Percentiles rank a stretch among this genome's conserved stretches.
Conservation (phyloP, 2,113 vertebrate species). For the Chlorodrepanis virens region DNA sequence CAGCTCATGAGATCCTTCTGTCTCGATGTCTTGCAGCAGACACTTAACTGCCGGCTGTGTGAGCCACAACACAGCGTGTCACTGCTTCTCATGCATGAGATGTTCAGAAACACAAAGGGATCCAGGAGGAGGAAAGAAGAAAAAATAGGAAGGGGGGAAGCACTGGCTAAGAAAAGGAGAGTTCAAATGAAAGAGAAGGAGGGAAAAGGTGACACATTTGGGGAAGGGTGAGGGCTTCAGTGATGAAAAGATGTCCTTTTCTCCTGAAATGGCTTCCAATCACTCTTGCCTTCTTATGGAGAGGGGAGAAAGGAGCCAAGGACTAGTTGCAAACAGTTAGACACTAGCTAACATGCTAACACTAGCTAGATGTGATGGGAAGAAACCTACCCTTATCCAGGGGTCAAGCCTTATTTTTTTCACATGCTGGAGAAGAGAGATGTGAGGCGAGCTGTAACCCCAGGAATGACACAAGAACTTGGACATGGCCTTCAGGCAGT, state of each 20-base stretch:
- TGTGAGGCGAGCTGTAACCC: background rate
- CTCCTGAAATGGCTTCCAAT: background rate
- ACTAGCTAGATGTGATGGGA: background rate
- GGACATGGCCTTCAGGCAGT: background rate
- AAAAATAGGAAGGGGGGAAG: background rate
- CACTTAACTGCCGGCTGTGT: conserved; percentile 27
- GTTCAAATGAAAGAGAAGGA: background rate
- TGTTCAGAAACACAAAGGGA: background rate
- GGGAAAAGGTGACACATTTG: background rate
- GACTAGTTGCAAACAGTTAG: background rate
- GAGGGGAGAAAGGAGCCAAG: background rate
- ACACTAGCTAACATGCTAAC: background rate
- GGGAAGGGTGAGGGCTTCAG: background rate
- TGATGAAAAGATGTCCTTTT: background rate
- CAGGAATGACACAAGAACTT: background rate
- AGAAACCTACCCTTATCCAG: background rate
- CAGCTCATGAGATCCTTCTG: conserved; percentile 62
- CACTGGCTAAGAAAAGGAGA: background rate
- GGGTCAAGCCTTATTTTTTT: background rate
- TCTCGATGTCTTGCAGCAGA: conserved; percentile 48
- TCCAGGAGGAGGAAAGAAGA: background rate
- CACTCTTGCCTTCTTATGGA: background rate
- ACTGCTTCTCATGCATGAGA: background rate
- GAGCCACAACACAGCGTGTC: conserved; percentile 43
- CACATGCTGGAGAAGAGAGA: background rate